Base-by-base conservation (phyloP, 2,113 vertebrate genomes). In the Pardalotus punctatus region DNA sequence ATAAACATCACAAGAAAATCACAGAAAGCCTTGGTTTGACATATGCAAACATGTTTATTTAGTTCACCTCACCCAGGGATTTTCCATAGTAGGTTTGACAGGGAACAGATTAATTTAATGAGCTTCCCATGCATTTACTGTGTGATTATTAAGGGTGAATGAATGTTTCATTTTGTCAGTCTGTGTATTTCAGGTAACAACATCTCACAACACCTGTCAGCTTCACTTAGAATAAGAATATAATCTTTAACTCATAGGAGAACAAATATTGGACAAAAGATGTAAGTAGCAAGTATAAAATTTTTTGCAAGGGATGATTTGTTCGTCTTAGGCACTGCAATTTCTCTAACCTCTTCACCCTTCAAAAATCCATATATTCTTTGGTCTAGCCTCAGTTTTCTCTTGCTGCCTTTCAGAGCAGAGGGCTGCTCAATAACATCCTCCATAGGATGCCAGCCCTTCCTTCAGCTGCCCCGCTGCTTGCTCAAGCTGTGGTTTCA, bases 1-100 rank as follows among this genome's bases (percentile, higher is more conserved):
- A 83, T 92, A 97, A 98, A 96, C 45, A 95, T 70, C 60, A 73
- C 76, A 81, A 19, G 31, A 85, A 97, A 97, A 70, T 96, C 81
- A 91, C 38, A 95, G 76, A 95, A 96, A 94, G 91, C 82, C 27
- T 58, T 74, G 73, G 65, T 81, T 54, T n/a, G 62, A 38, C 53
- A 96, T 93, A 86, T 76, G 50, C 71, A 97, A 96, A 78, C 22
- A 20, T 72, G 29, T 83, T 85, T 94, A 56, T 67, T 90, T 53
- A 62, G 50, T 80, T 89, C 73, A 64, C 13, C 27, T 81, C 76
- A 56, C 23, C 51, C 36, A 60, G 38, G 22, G 43, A 71, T 92
- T 96, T 90, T 88, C 43, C 31, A 58, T 28, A 27, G 60, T 35
- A 74, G 27, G 9, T 48, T 89, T 81, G 48, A 78, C 36, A 74